Evolutionary conservation across 2,888 invertebrate species (phyloP), one percentile per base, ranked within the genome.

Genomic region (Ophion obscuratus): DNA sequence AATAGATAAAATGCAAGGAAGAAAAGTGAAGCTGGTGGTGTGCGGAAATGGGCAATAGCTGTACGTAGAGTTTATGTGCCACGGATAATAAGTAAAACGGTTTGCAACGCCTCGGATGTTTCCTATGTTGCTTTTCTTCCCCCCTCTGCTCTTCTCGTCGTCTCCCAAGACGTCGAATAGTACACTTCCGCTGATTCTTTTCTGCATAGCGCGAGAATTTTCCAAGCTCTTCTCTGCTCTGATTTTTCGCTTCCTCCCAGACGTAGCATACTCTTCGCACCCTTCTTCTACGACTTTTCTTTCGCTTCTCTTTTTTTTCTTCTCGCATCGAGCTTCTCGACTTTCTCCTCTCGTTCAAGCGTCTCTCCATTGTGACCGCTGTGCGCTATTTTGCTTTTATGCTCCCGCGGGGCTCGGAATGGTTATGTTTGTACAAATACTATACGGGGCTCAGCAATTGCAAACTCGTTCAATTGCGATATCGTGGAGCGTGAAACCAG

Each of bases 151-250:
- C 40, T 36, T 74, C 53, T 47, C 74, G 62, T 36, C 71, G 67
- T 61, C 83, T 83, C 61, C 83, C 78, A 83, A 74, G 71, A 36
- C 85, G 81, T 84, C 84, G 83, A 87, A 88, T 86, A 87, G 82
- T 79, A 84, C 87, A 85, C 87, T 88, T 87, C 87, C 87, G 87
- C 64, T 84, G 77, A 84, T 88, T 87, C 84, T 80, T 88, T 85
- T 64, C 67, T 40, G 40, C 40, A 40, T 40, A 81, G 47, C 73
- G 79, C 85, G 78, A 74, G 87, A 85, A 85, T 88, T 84, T 85
- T 68, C 62, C 77, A 24, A 73, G 71, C 57, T 67, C 81, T 76
- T 70, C 75, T 77, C 36, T 40, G 40, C 62, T 78, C 74, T 20
- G 44, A 68, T 61, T 36, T 62, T 67, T 81, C 74, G 40, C 40